phyloP scores from a whole-genome alignment of 2,888 invertebrate genomes.

The Scaptomyza parva region DNA sequence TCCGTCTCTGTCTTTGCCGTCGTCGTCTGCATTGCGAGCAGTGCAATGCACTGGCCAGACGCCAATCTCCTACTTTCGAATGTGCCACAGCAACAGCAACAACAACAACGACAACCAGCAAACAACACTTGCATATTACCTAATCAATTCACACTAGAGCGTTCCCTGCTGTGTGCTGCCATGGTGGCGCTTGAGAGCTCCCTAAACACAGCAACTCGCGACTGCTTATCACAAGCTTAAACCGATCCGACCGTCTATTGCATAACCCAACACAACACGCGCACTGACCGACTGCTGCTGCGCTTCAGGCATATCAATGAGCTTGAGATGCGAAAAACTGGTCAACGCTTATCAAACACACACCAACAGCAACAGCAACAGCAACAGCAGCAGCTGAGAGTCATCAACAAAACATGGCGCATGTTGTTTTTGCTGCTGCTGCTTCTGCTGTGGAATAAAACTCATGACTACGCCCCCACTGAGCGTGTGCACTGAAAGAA shows the following conservation, averaged over 20 bases:
- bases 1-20: slow-evolving; percentile 35
- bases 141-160: slow-evolving; percentile 17
- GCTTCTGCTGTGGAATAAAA: slow-evolving; percentile 2
- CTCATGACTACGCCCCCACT: slow-evolving; percentile 32
- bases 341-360: too few relatives aligned
- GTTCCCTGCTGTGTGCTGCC: not conserved
- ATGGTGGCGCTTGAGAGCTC: slow-evolving; percentile 27
- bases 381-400: too few relatives aligned
- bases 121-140: slow-evolving; percentile 30
- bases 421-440: not conserved
- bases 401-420: too few relatives aligned
- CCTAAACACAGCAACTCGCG: slow-evolving; percentile 45
- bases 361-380: too few relatives aligned
- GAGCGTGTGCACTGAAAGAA: not conserved
- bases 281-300: too few relatives aligned
- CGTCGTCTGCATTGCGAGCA: slow-evolving; percentile 58
- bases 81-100: slow-evolving; percentile 10
- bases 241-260: slow-evolving; percentile 21
- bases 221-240: slow-evolving; percentile 38
- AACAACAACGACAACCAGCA: not conserved
- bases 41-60: slow-evolving; percentile 69
- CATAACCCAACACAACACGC: slow-evolving; percentile 51
- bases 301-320: slow-evolving; percentile 73
- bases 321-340: slow-evolving; percentile 55
- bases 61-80: slow-evolving; percentile 43